phyloP scores from a whole-genome alignment of 2,888 invertebrate genomes.

The Amitus sp. region DNA sequence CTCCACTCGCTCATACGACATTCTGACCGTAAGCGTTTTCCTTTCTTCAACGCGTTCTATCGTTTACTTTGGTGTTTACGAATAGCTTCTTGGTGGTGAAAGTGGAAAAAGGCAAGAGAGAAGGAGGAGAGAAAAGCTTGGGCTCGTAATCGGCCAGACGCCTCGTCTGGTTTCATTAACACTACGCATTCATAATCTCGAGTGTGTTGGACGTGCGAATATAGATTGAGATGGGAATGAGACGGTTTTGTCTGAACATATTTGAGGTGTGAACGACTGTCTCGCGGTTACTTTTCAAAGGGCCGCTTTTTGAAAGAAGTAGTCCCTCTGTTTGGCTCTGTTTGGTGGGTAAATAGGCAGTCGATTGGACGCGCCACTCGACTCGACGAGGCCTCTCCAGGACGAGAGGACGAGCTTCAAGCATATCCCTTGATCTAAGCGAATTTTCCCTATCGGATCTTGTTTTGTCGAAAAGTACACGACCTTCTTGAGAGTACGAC shows the following conservation, averaged over 20 bases:
- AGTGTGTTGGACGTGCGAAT: slow-evolving; percentile 66
- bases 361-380: slow-evolving; percentile 49
- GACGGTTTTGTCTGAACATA: slow-evolving; percentile 59
- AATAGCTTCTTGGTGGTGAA: slow-evolving; percentile 29
- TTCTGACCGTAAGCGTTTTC: slow-evolving; percentile 32
- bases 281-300: slow-evolving; percentile 35
- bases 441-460: slow-evolving; percentile 50
- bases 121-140: slow-evolving; percentile 12
- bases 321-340: slow-evolving; percentile 41
- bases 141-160: slow-evolving; percentile 48
- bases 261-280: slow-evolving; percentile 54
- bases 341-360: slow-evolving; percentile 59
- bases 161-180: slow-evolving; percentile 62
- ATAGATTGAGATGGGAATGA: slow-evolving; percentile 66
- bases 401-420: slow-evolving; percentile 22
- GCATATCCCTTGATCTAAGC: slow-evolving; percentile 58
- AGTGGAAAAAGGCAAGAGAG: slow-evolving; percentile 27
- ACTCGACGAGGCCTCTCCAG: slow-evolving; percentile 23
- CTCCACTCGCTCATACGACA: slow-evolving; percentile 23
- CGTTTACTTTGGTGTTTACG: slow-evolving; percentile 33
- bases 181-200: slow-evolving; percentile 65
- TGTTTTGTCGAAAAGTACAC: slow-evolving; percentile 44
- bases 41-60: slow-evolving; percentile 33
- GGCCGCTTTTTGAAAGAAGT: slow-evolving; percentile 50
- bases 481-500: slow-evolving; percentile 3